phyloP scores from a whole-genome alignment of 2,797 vertebrate genomes.

The Gallinago stenura region DNA sequence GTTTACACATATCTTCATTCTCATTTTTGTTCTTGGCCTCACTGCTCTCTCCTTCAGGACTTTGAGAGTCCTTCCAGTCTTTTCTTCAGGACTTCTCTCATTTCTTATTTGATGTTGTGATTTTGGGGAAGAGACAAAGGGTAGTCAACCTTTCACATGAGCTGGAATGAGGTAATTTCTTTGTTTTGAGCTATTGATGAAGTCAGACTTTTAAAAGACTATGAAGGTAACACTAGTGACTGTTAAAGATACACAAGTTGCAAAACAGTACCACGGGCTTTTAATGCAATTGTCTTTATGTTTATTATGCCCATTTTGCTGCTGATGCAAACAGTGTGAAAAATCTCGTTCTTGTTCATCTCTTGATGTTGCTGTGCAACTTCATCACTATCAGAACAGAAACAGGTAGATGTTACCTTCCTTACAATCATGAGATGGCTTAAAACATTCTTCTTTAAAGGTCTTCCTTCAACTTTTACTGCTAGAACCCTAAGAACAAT shows the following conservation, averaged over 20 bases:
- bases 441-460: background rate
- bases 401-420: background rate
- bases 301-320: background rate
- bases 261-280: background rate
- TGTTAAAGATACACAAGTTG: background rate
- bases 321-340: background rate
- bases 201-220: background rate
- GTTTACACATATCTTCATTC: background rate
- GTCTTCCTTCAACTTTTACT: background rate
- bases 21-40: background rate
- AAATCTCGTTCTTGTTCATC: background rate
- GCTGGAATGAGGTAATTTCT: fast-evolving
- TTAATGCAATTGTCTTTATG: background rate
- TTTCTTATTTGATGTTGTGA: background rate
- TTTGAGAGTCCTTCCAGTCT: background rate
- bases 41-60: background rate
- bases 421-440: background rate
- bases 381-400: background rate
- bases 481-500: background rate
- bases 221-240: background rate
- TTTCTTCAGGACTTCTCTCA: background rate
- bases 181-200: background rate
- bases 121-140: background rate
- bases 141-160: background rate
- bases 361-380: background rate